Evolutionary conservation across 2,113 vertebrate species (phyloP), one percentile per base, ranked within the genome.

Genomic region (Daphoenositta chrysoptera): DNA sequence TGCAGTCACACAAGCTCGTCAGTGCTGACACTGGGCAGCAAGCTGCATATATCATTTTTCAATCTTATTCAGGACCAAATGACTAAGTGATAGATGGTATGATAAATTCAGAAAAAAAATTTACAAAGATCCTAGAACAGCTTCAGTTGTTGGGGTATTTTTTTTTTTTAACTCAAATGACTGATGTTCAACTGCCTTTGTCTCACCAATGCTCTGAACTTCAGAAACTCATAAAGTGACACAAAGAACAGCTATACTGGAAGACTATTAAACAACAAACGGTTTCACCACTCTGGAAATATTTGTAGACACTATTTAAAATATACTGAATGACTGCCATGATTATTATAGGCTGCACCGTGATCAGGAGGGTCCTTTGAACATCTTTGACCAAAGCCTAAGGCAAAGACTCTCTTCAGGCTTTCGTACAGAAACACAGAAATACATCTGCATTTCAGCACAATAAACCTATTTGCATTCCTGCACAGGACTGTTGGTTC

Each of bases 1-100:
- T 87, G 58, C 82, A 92, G 90, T 93, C 95, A 95, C 54, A 93
- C 78, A 91, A 87, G 92, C 42, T 92, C 83, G 84, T 91, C 37
- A 51, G 93, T 37, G 71, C 92, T 93, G 94, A 89, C 89, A 89
- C 44, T 60, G 79, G 87, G 84, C 89, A 97, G 73, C 44, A 81
- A 95, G 80, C 33, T 93, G 69, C 77, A 92, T 90, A 75, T 75
- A 93, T 89, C 64, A 87, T 89, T 93, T 95, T 95, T 96, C 86
- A 89, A 12, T 89, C 90, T 87, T 83, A 81, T 64, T 89, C 83
- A 47, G 28, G 33, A 94, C 45, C 76, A 86, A 95, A 81, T 81
- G 76, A 90, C 69, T 84, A 92, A 83, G 69, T 87, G 73, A 92
- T 93, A 78, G 30, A 40, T 28, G 7, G 37, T 35, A 81, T 69